Evolutionary conservation across 1,140 invertebrate genomes (phyloP).

Genomic region (Bradysia coprophila): DNA sequence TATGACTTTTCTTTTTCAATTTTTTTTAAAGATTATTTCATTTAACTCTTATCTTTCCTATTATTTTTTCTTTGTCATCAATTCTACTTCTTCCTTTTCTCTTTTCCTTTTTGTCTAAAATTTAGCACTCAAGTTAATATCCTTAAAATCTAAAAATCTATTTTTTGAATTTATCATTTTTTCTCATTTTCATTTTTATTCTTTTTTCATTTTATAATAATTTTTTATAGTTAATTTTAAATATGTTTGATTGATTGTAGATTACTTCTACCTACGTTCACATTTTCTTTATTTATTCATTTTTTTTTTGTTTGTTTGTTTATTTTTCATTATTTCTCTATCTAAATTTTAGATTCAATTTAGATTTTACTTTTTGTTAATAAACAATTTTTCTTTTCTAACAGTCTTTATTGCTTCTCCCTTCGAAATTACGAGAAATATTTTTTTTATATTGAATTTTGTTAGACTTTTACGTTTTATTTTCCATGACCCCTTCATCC

Average conservation of each 20-base stretch:
- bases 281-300: too few species aligned
- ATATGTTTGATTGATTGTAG: background rate
- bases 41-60: too few species aligned
- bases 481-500: background rate
- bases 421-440: background rate
- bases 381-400: background rate
- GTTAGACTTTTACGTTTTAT: background rate
- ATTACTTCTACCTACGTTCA: background rate
- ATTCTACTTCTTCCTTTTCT: too few species aligned
- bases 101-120: too few species aligned
- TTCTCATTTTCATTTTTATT: background rate
- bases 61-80: too few species aligned
- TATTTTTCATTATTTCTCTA: background rate
- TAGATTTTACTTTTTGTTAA: background rate
- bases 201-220: background rate
- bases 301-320: background rate
- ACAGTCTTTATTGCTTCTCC: background rate
- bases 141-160: background rate
- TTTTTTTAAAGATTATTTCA: too few species aligned
- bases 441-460: background rate
- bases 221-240: too few species aligned
- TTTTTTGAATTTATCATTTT: background rate
- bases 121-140: background rate
- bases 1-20: too few species aligned
- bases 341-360: background rate